Percentiles rank a stretch among this genome's conserved stretches.
Evolutionary conservation across 2,888 invertebrate species (phyloP).

Genomic region (Yponomeuta cagnagella): DNA sequence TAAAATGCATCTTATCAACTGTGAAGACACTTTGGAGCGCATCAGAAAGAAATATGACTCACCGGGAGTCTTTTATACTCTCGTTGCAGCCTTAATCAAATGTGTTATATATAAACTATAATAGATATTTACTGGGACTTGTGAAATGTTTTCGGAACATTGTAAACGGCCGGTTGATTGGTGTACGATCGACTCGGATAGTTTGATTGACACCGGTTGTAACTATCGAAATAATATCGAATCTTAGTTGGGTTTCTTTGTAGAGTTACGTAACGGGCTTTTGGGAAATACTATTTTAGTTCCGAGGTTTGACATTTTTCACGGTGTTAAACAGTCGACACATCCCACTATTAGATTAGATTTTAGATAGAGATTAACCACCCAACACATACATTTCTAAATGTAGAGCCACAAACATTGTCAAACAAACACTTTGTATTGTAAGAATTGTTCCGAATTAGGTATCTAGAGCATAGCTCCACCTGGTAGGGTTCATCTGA

Average conservation of each 20-base stretch:
- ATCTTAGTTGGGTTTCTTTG: not conserved
- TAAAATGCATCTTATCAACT: conserved; percentile 1
- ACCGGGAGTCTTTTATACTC: not conserved
- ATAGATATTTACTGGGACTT: not conserved
- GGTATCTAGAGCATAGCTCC: too few relatives aligned
- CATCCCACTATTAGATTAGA: too few relatives aligned
- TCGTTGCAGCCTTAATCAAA: not conserved
- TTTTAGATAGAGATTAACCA: too few relatives aligned
- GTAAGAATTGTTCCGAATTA: too few relatives aligned
- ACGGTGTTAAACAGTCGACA: too few relatives aligned
- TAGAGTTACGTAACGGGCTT: not conserved
- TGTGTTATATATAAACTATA: not conserved
- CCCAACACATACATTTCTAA: not conserved
- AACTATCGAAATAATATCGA: not conserved
- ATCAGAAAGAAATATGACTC: not conserved
- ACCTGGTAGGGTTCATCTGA: too few relatives aligned
- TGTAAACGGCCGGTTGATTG: not conserved
- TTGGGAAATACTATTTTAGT: not conserved
- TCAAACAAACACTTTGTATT: not conserved
- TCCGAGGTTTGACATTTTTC: too few relatives aligned
- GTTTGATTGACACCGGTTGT: not conserved
- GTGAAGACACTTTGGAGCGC: not conserved
- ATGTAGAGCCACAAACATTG: not conserved
- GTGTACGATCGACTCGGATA: not conserved
- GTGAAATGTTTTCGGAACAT: not conserved